Base-by-base conservation (phyloP, 37 sponge, comb jelly and placozoan species). In the Cliona cf. orientalis region DNA sequence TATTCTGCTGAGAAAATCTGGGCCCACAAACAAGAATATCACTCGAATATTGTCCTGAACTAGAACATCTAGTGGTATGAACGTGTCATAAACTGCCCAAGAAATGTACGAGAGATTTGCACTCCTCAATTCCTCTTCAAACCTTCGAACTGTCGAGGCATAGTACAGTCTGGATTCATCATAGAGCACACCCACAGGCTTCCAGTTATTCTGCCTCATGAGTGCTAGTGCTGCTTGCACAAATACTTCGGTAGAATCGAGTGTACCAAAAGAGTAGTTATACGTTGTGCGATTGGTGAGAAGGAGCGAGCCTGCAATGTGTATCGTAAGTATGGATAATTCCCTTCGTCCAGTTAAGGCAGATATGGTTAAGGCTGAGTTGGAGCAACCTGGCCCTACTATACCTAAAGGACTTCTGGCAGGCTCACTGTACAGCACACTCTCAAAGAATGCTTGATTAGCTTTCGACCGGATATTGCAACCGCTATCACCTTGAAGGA, bases 381-480 rank as follows among this genome's bases (percentile, higher is more conserved):
- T 36, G 1, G 79, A 79, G 49, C 79, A 79, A 44, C 46, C 66
- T 33, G 79, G 79, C 1, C 79, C 79, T 28, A 79, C 36, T n/a
- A 79, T 66, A 17, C 66, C 79, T 5, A 14, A 55, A 31, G 53
- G 2, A 21, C 12, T 44, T 14, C 25, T n/a, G n/a, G n/a, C n/a
- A n/a, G n/a, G 23, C 25, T 19, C 57, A 49, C 57, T 73, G 74
- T 73, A 37, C 21, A 75, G 6, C 2, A 69, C 23, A 22, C 32
- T 7, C 29, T 53, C 25, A 11, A 80, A 28, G 40, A 69, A 80
- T 19, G 19, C 42, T 36, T 11, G 14, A 21, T n/a, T 25, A 4
- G 80, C 36, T 38, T 68, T 66, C 7, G 58, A 5, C 4, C 6
- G 19, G 17, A 69, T 11, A 39, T 80, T 53, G 32, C 80, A 80